Evolutionary conservation across 2,113 vertebrate genomes (phyloP), one percentile per base, ranked within the genome.

Genomic region (Sigmodon hispidus): DNA sequence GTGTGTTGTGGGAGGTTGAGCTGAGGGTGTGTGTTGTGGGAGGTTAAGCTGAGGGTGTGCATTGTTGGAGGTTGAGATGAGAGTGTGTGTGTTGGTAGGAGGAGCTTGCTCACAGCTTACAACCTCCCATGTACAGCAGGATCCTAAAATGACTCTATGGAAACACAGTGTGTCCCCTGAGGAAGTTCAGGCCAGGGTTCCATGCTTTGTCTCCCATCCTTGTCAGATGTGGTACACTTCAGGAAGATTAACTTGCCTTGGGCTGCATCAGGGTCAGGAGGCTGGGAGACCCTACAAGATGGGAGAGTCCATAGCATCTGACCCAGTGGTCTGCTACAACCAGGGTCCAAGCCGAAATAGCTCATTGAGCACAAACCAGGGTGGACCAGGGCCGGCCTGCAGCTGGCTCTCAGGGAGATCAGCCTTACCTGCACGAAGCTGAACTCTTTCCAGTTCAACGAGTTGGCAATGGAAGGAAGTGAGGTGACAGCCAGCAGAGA

Each of bases 391-490:
- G 21, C 31, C 17, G 7, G 0, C 19, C 72, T 10, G 26, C 17
- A 11, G 17, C 52, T 75, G 29, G 0, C 29, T 17, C 10, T 31
- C 24, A 4, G 22, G 15, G 67, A 87, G 61, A 57, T 26, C 26
- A 19, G 50, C 93, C 90, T 98, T 98, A 99, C 99, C 99, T 99
- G 99, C 91, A 99, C 85, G 87, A 99, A 99, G 98, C 97, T 99
- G 98, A 99, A 99, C 98, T 99, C 99, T 95, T 99, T 99, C 99
- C 99, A 99, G 98, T 99, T 99, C 97, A 99, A 98, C 7, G 98
- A 98, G 96, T 99, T 99, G 59, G 99, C 98, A 89, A 99, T 99
- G 36, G 99, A 99, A 0, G 99, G 99, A 96, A 99, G 98, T 2
- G 99, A 99, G 85, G 99, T 98, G 98, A 99, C 97, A 0, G 99